Base-by-base conservation (phyloP, 2,888 invertebrate species). In the Cryptocephalus primarius region DNA sequence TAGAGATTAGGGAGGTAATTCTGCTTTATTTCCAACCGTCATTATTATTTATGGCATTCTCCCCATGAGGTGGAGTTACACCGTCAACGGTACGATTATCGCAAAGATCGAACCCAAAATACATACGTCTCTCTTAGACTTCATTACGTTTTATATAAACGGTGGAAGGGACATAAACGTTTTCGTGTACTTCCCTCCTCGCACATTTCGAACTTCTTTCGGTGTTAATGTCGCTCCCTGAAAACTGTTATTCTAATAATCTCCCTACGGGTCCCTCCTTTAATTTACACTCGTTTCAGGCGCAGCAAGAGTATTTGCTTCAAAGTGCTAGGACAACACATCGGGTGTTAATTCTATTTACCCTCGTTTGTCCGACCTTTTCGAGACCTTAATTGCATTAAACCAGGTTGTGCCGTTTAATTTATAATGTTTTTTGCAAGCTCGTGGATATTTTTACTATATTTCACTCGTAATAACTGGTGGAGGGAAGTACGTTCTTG, bases 301-400 rank as follows among this genome's bases (percentile, higher is more conserved):
- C 22, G 22, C 22, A 22, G 22, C 22, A 22, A 22, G 22, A 22
- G 22, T 22, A 22, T 40, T 47, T 54, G 54, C 55, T 56, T 53
- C 56, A 55, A 62, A 64, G 60, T 64, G 63, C 57, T 58, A 57
- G 59, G 60, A 63, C 62, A 65, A 66, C 66, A 64, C 66, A 66
- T 66, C 60, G 67, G 65, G 66, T 68, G 68, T 63, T 70, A 71
- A 71, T 71, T 71, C 63, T 62, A 69, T 71, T 70, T 69, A 61
- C 62, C 59, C 64, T 64, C 63, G 60, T 66, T 66, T 65, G 60
- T 60, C 57, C 59, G 60, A 59, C 60, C 61, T 60, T 61, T 63
- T 61, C 49, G 48, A 60, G 52, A 56, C 54, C 60, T 57, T 65
- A 67, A 67, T 67, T 64, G 55, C 56, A 65, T 65, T 64, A 62